Evolutionary conservation across 2,797 vertebrate genomes (phyloP).

Genomic region (Poeciliopsis gracilis): DNA sequence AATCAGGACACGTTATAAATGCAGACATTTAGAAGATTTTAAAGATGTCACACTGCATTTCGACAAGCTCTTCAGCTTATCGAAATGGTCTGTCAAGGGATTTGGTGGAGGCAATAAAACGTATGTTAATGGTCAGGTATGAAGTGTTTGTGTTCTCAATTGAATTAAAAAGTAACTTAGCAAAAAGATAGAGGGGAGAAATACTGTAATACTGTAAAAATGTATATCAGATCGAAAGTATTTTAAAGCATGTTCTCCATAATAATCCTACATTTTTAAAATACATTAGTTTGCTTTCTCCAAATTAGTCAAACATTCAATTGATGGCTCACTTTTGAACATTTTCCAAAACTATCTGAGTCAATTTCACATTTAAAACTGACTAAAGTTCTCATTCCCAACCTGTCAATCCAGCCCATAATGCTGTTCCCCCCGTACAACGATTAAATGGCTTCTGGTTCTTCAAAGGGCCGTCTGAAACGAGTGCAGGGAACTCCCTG

Average conservation of each 20-base stretch:
- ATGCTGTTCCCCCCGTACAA: neutral
- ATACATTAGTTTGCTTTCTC: neutral
- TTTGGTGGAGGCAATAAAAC: neutral
- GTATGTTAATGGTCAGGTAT: neutral
- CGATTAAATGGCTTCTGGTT: neutral
- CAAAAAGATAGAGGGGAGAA: neutral
- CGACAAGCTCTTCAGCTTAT: neutral
- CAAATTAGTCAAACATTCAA: neutral
- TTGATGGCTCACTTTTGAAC: neutral
- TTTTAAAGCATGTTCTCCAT: neutral
- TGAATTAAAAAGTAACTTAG: neutral
- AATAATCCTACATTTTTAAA: neutral
- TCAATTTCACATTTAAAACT: neutral
- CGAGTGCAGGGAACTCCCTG: slow-evolving; percentile 26
- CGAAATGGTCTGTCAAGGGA: neutral
- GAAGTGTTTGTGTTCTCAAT: neutral
- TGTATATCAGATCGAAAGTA: neutral
- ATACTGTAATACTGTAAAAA: neutral
- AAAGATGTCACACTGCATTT: neutral
- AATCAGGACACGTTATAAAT: neutral
- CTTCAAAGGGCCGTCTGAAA: slow-evolving; percentile 6
- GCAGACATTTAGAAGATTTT: neutral
- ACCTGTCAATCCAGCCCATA: neutral
- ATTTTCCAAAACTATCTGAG: neutral
- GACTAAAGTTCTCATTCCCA: neutral